phyloP scores from a whole-genome alignment of 2,888 invertebrate species.

The Epinotia brunnichana region DNA sequence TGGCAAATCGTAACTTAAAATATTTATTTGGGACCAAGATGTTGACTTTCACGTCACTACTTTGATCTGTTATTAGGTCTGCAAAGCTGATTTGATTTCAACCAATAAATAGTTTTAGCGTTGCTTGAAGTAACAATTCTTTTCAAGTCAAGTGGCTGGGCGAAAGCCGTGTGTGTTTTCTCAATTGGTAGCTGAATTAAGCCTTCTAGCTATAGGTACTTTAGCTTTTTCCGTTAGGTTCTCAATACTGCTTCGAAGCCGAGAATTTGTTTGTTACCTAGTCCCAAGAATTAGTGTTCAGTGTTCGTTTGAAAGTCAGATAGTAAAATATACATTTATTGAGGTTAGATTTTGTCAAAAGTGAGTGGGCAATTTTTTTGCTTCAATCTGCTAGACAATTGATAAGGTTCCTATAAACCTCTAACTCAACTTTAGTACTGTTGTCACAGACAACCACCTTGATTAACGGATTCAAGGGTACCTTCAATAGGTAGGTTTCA shows the following conservation, averaged over 20 bases:
- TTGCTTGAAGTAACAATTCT: background rate
- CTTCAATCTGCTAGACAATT: background rate
- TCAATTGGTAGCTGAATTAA: background rate
- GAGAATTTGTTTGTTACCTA: too few relatives aligned
- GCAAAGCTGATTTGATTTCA: background rate
- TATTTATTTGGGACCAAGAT: constrained; percentile 18
- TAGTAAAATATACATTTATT: background rate
- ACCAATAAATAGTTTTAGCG: background rate
- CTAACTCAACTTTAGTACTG: background rate
- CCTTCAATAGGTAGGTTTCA: background rate
- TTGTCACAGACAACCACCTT: background rate
- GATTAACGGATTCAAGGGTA: background rate
- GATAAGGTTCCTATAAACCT: background rate
- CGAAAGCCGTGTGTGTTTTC: background rate
- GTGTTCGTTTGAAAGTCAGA: too few relatives aligned
- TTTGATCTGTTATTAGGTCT: constrained; percentile 1
- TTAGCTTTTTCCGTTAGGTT: too few relatives aligned
- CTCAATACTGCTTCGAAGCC: too few relatives aligned
- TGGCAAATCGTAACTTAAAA: constrained; percentile 12
- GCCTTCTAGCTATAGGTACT: too few relatives aligned
- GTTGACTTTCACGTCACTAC: constrained; percentile 3
- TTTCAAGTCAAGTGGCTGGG: background rate
- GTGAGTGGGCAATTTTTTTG: too few relatives aligned
- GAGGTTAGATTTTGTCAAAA: background rate
- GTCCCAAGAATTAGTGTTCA: too few relatives aligned